These are phyloP conservation scores for Anoura caudifer DNA, from an alignment of 2,113 vertebrate genomes.

Conservation along the genomic window DNA sequence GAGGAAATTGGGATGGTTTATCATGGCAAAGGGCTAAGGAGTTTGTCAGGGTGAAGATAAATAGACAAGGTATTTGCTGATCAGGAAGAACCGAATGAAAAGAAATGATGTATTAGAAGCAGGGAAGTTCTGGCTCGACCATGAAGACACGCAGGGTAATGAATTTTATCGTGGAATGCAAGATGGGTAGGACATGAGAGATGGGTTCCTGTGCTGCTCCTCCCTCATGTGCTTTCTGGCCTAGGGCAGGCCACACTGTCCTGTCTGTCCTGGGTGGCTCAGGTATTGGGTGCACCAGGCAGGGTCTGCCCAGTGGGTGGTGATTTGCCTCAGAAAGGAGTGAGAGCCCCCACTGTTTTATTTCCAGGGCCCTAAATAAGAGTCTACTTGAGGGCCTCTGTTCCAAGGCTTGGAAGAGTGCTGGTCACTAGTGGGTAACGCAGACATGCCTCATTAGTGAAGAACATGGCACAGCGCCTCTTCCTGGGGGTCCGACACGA, in stretches of 20 bases:
- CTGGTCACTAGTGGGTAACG: background rate
- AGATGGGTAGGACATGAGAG: background rate
- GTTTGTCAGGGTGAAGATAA: background rate
- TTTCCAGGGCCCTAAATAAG: background rate
- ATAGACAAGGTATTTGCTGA: background rate
- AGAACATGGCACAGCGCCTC: accelerated
- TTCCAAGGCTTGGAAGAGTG: background rate
- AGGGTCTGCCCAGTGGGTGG: background rate
- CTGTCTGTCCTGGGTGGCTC: background rate
- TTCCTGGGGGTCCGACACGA: background rate
- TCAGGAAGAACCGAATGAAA: background rate
- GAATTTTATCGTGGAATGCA: background rate
- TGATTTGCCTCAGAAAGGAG: background rate
- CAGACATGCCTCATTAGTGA: background rate
- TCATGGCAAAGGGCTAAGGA: background rate
- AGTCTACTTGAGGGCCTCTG: background rate
- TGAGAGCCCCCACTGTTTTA: background rate
- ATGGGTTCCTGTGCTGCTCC: background rate
- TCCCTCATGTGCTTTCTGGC: background rate
- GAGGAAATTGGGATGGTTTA: background rate
- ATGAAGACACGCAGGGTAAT: background rate
- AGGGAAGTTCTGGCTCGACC: background rate
- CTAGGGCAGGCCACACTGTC: background rate
- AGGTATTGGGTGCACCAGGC: background rate
- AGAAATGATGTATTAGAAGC: background rate